Evolutionary conservation across 2,888 invertebrate genomes (phyloP).

Genomic region (Gordius sp.): DNA sequence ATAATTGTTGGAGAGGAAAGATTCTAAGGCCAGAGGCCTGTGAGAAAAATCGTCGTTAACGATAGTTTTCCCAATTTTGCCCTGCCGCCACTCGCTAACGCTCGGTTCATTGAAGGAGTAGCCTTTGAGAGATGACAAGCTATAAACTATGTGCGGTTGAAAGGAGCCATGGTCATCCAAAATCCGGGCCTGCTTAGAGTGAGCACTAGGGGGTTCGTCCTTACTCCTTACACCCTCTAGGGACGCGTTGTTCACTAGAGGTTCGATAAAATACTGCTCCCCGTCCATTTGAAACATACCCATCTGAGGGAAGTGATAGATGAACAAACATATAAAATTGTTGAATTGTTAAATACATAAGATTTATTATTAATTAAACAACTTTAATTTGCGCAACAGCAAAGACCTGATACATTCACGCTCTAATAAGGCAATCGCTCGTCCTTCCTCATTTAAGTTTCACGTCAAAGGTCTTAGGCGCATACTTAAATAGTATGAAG

Average conservation of each 20-base stretch:
- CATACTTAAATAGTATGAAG: too few species aligned
- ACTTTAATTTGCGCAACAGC: too few species aligned
- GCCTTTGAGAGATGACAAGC: neutral
- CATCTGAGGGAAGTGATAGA: too few species aligned
- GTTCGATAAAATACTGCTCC: constrained; percentile 8
- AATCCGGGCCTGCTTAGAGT: neutral
- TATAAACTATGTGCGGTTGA: neutral
- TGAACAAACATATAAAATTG: too few species aligned
- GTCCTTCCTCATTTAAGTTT: too few species aligned
- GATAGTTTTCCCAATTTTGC: too few species aligned
- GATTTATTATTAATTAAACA: too few species aligned
- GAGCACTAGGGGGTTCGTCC: neutral
- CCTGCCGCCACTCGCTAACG: too few species aligned
- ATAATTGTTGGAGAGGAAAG: neutral
- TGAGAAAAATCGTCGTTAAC: neutral
- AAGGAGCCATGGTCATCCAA: neutral
- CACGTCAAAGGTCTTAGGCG: too few species aligned
- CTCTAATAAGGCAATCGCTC: too few species aligned
- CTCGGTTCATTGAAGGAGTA: neutral
- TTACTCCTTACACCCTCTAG: neutral
- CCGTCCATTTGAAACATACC: constrained; percentile 10
- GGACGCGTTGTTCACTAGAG: neutral
- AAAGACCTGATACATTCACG: too few species aligned
- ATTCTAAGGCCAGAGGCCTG: neutral
- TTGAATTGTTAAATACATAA: too few species aligned